phyloP scores from a whole-genome alignment of 92 coral and sea anemone species.

The Bergia puertoricense region DNA sequence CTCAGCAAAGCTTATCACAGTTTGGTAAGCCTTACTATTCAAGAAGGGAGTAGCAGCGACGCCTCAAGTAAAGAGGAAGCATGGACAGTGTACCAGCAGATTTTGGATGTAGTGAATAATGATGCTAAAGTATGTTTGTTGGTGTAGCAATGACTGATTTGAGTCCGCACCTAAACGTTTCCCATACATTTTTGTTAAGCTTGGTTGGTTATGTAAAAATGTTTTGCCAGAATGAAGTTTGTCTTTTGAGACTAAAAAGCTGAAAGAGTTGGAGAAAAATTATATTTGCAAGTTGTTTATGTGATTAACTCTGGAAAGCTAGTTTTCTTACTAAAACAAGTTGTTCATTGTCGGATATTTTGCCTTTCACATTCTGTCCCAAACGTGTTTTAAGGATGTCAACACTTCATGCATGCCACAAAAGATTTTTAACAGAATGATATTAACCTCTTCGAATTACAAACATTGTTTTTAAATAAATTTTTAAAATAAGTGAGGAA shows the following conservation, averaged over 20 bases:
- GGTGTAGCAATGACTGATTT: too few species aligned
- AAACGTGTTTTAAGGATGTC: neutral
- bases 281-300: neutral
- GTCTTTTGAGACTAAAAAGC: too few species aligned
- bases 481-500: neutral
- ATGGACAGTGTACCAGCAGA: slow-evolving; percentile 77
- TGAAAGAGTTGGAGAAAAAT: too few species aligned
- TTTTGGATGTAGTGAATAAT: slow-evolving; percentile 67
- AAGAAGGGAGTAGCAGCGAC: slow-evolving; percentile 91
- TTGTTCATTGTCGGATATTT: neutral
- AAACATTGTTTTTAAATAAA: too few species aligned
- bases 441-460: neutral
- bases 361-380: neutral
- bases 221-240: neutral
- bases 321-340: neutral
- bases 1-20: slow-evolving; percentile 86
- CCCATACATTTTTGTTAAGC: neutral
- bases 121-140: slow-evolving; percentile 60
- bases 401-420: too few species aligned
- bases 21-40: slow-evolving; percentile 72
- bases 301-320: neutral
- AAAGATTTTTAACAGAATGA: neutral
- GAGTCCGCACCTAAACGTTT: too few species aligned
- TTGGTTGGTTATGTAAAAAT: neutral
- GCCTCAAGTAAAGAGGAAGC: slow-evolving; percentile 95